Base-by-base conservation (phyloP, 2,797 vertebrate genomes). In the Pelochelys cantorii region DNA sequence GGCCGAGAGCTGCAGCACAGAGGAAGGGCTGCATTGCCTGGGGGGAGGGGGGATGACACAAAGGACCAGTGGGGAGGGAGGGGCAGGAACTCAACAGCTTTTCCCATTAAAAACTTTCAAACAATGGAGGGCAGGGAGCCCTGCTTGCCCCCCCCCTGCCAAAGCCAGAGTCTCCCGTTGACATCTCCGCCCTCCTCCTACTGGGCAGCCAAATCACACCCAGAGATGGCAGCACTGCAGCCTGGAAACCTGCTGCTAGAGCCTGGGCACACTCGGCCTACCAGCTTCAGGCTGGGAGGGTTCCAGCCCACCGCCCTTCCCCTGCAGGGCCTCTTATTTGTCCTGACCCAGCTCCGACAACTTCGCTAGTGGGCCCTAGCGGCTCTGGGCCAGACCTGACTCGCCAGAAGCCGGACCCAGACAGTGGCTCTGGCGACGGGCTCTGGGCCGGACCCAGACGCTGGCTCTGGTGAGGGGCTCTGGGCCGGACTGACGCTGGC, bases 1-100 rank as follows among this genome's bases (percentile, higher is more conserved):
- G 96, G 94, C 95, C 94, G 95, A 96, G 94, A 88, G 42, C 31
- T 68, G 17, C 42, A 71, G 80, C 94, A 93, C 93, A 95, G 90
- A 91, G 60, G 65, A 53, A 86, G 82, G 85, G 95, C 95, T 85
- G 93, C 60, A 56, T 75, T 84, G 86, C 84, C 92, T 93, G 90
- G 87, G 85, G 82, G 23, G 13, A 6, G 42, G 42, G 42, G 42
- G 42, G 5, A 42, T 42, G 42, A 42, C 42, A 42, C 42, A 42
- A 42, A 42, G 42, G 42, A 42, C 42, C 42, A 42, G 7, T 42
- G 5, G 56, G 37, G 84, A 89, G 82, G 79, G 25, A 95, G 42
- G 42, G 42, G 42, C 42, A 6, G 94, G 88, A 90, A 93, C 85
- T 86, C 56, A 90, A 89, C 83, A 2, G 4, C 15, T 60, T 81